Conservation (phyloP, 2,888 invertebrate species). For the Bruchidius siliquastri region DNA sequence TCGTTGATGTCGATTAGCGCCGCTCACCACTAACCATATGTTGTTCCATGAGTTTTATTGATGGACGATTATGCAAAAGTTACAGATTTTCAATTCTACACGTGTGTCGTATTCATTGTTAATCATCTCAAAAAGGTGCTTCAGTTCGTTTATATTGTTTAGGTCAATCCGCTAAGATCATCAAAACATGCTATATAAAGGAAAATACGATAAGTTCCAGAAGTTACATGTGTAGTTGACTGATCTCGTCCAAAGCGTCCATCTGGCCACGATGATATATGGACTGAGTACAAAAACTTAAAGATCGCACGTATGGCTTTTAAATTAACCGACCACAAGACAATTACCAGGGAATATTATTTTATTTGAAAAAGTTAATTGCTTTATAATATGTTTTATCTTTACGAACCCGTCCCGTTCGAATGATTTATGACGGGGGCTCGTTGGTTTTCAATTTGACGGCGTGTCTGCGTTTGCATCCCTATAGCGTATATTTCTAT, state of each 20-base stretch:
- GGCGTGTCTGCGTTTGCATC: background rate
- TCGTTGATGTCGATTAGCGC: no score
- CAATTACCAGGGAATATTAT: conserved; percentile 36
- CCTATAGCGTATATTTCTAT: no score
- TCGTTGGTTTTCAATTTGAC: conserved; percentile 25
- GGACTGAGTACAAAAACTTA: conserved; percentile 22
- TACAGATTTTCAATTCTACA: no score
- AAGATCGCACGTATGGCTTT: conserved; percentile 30
- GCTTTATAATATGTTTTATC: conserved; percentile 37
- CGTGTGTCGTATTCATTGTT: no score
- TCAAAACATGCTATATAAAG: no score
- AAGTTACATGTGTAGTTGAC: background rate
- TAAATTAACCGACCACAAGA: conserved; percentile 34
- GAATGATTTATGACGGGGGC: conserved; percentile 31
- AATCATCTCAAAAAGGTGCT: no score
- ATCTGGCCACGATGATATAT: conserved; percentile 24
- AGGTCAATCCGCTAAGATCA: no score
- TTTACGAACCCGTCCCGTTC: conserved; percentile 13
- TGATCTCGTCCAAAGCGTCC: background rate
- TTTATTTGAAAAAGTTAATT: conserved; percentile 37
- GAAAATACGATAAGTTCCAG: no score
- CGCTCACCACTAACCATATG: no score
- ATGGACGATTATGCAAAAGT: no score
- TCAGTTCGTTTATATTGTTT: no score
- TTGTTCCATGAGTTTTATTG: no score